Conservation (phyloP, 2,888 invertebrate species). For the Escarpia spicata region DNA sequence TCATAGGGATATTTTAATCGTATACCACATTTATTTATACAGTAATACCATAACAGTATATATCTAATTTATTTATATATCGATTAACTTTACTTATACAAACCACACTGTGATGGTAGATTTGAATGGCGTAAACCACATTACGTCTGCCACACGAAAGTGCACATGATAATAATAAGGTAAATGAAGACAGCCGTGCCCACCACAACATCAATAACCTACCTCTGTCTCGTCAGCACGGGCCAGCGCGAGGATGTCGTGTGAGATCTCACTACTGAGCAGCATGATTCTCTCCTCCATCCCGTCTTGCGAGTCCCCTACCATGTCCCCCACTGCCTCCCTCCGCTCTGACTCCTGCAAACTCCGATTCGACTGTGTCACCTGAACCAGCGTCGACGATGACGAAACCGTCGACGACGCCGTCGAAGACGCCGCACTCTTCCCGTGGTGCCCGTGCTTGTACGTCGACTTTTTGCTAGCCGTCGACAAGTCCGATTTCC, state of each 20-base stretch:
- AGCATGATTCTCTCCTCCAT: conserved; percentile 20
- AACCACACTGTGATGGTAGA: too few relatives aligned
- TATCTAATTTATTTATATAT: too few relatives aligned
- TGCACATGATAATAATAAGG: too few relatives aligned
- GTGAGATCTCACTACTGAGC: neutral
- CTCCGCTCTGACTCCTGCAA: neutral
- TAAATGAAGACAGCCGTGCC: too few relatives aligned
- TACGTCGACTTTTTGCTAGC: neutral
- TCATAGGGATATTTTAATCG: too few relatives aligned
- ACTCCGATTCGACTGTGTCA: neutral
- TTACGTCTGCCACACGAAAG: too few relatives aligned
- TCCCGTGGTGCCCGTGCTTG: neutral
- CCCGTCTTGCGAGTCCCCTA: neutral
- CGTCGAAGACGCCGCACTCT: too few relatives aligned
- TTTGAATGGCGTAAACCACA: too few relatives aligned
- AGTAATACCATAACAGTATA: too few relatives aligned
- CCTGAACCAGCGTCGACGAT: neutral
- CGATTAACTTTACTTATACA: too few relatives aligned
- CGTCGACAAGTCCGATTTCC: neutral
- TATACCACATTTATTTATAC: too few relatives aligned
- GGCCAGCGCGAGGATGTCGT: conserved; percentile 24
- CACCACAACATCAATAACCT: neutral
- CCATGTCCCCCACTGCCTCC: neutral
- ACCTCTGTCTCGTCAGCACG: neutral
- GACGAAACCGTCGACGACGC: neutral